Conservation (phyloP, 2,113 vertebrate species). For the Argyrosomus japonicus region DNA sequence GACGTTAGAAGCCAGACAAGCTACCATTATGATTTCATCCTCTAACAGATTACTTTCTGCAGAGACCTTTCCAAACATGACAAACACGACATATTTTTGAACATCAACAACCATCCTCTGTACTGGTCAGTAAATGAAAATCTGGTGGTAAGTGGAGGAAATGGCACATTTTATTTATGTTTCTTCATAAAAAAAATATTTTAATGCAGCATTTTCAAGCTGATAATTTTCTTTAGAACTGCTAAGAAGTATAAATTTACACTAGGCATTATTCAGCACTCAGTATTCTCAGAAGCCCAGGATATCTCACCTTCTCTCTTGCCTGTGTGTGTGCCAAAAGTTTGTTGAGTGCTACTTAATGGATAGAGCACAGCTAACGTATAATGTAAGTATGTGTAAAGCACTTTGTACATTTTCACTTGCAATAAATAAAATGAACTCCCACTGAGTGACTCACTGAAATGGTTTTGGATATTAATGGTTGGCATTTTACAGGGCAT, state of each 20-base stretch:
- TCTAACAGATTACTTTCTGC: neutral
- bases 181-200: neutral
- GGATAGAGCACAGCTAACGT: slow-evolving; percentile 17
- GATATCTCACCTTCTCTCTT: slow-evolving; percentile 25
- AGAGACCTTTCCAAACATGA: slow-evolving; percentile 1
- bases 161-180: slow-evolving; percentile 16
- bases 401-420: slow-evolving; percentile 44
- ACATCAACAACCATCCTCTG: neutral
- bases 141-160: neutral
- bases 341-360: slow-evolving; percentile 28
- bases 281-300: slow-evolving; percentile 11
- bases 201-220: slow-evolving; percentile 29
- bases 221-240: slow-evolving; percentile 21
- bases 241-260: slow-evolving; percentile 24
- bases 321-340: slow-evolving; percentile 17
- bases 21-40: neutral
- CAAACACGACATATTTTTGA: neutral
- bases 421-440: slow-evolving; percentile 58
- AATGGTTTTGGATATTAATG: slow-evolving; percentile 53
- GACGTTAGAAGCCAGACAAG: neutral
- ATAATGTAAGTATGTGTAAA: slow-evolving; percentile 26
- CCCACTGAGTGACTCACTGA: slow-evolving; percentile 33
- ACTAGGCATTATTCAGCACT: neutral
- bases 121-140: neutral
- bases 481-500: slow-evolving; percentile 17